A percentile compares a stretch with the other conserved stretches of the same genome.
Evolutionary conservation across 2,797 vertebrate genomes (phyloP).

Genomic region (Myotis daubentonii): DNA sequence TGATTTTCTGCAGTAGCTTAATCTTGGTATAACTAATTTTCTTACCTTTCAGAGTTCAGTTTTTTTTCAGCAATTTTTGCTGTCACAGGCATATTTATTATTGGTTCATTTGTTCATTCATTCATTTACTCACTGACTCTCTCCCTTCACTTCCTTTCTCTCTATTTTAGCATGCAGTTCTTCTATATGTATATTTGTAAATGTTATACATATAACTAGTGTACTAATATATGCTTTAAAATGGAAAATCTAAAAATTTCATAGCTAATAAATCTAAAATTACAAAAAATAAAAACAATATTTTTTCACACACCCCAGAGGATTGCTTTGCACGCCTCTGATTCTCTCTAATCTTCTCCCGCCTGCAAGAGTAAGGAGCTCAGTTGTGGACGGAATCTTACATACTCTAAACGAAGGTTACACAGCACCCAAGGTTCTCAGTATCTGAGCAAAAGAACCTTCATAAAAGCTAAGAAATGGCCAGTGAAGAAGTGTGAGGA

Average conservation of each 20-base stretch:
- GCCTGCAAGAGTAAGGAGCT: background rate
- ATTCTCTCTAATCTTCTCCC: background rate
- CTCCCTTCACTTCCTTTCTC: background rate
- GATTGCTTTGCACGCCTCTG: background rate
- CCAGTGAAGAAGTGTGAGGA: background rate
- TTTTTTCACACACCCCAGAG: background rate
- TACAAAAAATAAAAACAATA: background rate
- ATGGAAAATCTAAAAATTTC: background rate
- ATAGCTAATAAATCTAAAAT: background rate
- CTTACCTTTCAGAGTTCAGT: background rate
- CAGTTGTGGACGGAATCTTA: background rate
- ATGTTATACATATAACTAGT: background rate
- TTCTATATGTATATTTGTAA: background rate
- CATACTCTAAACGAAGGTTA: background rate
- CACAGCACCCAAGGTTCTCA: background rate
- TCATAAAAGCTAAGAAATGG: background rate
- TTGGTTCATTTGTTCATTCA: background rate
- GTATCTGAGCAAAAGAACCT: background rate
- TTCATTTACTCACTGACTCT: background rate
- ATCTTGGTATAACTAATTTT: background rate
- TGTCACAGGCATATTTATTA: background rate
- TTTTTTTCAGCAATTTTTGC: background rate
- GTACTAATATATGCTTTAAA: background rate
- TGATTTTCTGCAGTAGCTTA: background rate
- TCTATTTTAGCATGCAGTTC: background rate